Conservation (phyloP, 2,113 vertebrate genomes). For the Xenotilapia longispinis region DNA sequence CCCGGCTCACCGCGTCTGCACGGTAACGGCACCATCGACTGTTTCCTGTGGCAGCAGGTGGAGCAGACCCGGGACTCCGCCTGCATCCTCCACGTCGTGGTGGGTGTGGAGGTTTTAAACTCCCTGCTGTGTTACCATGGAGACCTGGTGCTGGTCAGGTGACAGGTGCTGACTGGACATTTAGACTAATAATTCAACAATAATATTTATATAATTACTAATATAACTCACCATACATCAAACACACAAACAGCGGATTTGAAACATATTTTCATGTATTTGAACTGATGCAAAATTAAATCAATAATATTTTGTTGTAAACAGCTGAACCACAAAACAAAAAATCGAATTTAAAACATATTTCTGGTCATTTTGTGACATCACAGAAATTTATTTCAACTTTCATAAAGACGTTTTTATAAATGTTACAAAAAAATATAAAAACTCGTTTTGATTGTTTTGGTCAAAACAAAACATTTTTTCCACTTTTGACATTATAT, state of each 20-base stretch:
- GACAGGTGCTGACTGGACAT: too few species aligned
- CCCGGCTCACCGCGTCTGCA: not conserved
- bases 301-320: not conserved
- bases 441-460: not conserved
- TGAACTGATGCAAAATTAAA: not conserved
- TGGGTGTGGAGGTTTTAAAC: not conserved
- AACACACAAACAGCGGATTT: fast-evolving
- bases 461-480: not conserved
- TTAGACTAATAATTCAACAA: too few species aligned
- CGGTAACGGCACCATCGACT: not conserved
- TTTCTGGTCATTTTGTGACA: not conserved
- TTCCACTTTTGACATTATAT: not conserved
- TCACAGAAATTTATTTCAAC: not conserved
- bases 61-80: not conserved
- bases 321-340: not conserved
- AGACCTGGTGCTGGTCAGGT: too few species aligned
- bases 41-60: not conserved
- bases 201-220: too few species aligned
- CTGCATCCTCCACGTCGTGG: not conserved
- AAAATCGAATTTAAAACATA: fast-evolving
- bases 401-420: not conserved
- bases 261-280: too few species aligned
- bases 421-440: not conserved
- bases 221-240: too few species aligned
- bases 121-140: too few species aligned